Evolutionary conservation across 2,888 invertebrate genomes (phyloP), one percentile per base, ranked within the genome.

Genomic region (Luffia ferchaultella): DNA sequence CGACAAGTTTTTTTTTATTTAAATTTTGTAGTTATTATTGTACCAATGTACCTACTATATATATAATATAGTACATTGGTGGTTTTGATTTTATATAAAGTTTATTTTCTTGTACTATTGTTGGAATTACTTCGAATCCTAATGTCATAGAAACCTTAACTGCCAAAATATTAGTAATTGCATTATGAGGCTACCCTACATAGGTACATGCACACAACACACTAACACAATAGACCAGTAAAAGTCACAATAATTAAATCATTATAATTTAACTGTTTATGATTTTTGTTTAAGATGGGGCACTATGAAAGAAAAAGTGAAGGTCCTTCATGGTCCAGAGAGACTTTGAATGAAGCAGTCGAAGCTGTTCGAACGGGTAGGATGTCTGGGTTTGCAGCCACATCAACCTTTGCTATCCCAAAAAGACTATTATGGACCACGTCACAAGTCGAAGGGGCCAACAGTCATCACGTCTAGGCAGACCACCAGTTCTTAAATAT

Each of bases 381-480:
- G 42, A 42, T 42, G 42, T 42, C 42, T 42, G 42, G 42, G 16
- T 42, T 16, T 42, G 16, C n/a, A 42, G 42, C 42, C 42, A 17
- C 42, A 9, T 42, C 15, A 42, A 42, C 42, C 42, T 42, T 42
- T 42, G 16, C n/a, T 42, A 17, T 42, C 16, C 55, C n/a, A 44
- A 45, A 20, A 44, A 50, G 17, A 58, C 57, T 18, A 50, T 57
- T 47, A 48, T 41, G 20, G 53, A 53, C 18, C 59, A 55, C 47
- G 17, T 61, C 15, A 54, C 53, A 51, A 57, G 58, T 15, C 42
- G 49, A 52, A 51, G 59, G 50, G 57, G 60, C 7, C 20, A 42
- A 20, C 54, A 55, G 53, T 52, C 46, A 49, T 17, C 16, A 12
- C 51, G 55, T 18, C 18, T 51, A 30, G 61, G 60, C 16, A 51